phyloP scores from a whole-genome alignment of 2,113 vertebrate species.

The Narcine bancroftii region DNA sequence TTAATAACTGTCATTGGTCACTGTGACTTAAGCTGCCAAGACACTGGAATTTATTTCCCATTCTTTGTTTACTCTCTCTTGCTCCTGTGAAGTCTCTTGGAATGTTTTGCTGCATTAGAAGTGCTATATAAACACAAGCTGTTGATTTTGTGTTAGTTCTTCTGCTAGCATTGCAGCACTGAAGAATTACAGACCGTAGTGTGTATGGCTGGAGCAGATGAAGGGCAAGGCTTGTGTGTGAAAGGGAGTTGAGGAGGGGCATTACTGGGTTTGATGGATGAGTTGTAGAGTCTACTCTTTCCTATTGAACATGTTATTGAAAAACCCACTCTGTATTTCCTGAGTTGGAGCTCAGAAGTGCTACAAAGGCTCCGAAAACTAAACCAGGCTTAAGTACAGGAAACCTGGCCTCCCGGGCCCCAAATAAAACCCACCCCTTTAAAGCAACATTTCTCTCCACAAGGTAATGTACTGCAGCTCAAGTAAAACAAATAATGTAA shows the following conservation, averaged over 20 bases:
- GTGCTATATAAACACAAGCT: no score
- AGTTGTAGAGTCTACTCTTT: neutral
- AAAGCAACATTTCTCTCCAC: neutral
- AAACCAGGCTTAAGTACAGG: neutral
- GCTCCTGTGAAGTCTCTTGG: no score
- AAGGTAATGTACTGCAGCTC: neutral
- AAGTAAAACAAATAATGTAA: neutral
- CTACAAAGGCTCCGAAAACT: neutral
- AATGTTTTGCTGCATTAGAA: no score
- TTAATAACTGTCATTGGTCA: no score
- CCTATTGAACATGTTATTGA: neutral
- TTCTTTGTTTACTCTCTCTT: no score
- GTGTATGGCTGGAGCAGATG: neutral
- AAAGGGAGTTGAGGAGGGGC: neutral
- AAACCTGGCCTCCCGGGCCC: neutral
- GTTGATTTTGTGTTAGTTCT: neutral
- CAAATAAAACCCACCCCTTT: neutral
- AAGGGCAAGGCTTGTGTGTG: neutral
- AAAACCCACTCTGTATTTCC: neutral
- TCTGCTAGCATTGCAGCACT: no score
- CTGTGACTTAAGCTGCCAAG: no score
- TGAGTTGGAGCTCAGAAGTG: neutral
- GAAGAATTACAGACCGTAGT: neutral
- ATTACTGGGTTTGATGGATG: neutral
- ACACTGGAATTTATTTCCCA: no score